These are phyloP conservation scores for Dryobates pubescens DNA, from an alignment of 2,797 vertebrate species.

Conservation along the genomic window DNA sequence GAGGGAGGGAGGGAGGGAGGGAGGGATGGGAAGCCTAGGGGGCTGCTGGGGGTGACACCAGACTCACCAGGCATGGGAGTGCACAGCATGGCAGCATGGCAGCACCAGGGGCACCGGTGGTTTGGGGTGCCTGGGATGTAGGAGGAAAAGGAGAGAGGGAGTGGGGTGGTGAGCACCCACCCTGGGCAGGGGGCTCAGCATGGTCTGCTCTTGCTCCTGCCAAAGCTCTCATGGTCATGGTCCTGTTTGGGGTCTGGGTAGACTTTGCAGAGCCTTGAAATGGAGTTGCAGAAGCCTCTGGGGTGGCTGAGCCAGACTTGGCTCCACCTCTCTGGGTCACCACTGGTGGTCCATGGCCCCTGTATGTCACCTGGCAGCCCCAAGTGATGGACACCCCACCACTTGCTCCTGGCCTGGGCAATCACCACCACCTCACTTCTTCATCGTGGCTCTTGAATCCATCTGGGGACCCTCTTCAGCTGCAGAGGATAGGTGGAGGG, in stretches of 20 bases:
- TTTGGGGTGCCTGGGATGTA: neutral
- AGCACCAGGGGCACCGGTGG: neutral
- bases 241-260: accelerated
- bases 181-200: neutral
- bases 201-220: neutral
- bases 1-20: neutral
- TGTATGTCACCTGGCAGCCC: accelerated
- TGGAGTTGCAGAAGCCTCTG: neutral
- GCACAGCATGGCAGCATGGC: accelerated
- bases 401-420: neutral
- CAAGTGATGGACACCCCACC: accelerated
- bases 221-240: accelerated
- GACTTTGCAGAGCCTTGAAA: neutral
- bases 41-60: accelerated
- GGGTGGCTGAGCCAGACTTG: neutral
- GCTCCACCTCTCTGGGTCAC: neutral
- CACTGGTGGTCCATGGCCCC: accelerated
- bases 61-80: accelerated
- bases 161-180: accelerated
- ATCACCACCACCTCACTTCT: neutral
- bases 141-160: neutral
- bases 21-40: neutral
- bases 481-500: neutral
- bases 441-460: neutral
- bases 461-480: neutral